These are phyloP conservation scores for Scaptomyza caliginosa DNA, from an alignment of 2,888 invertebrate species.

Conservation along the genomic window DNA sequence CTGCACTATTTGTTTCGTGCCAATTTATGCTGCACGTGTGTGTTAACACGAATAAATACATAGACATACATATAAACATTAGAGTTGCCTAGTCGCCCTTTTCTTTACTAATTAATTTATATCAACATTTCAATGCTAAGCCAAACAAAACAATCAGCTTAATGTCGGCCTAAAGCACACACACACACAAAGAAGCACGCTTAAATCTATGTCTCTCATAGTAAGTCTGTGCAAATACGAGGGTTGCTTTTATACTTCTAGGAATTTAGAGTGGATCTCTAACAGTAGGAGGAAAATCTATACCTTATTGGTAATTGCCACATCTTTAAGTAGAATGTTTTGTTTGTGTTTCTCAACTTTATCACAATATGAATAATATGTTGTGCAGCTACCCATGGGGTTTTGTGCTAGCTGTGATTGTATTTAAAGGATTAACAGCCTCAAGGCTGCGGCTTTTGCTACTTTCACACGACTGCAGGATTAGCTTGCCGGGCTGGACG, in stretches of 20 bases:
- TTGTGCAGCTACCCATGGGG: neutral
- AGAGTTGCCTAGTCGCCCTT: conserved; percentile 47
- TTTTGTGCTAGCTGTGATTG: conserved; percentile 46
- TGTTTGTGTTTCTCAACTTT: no score
- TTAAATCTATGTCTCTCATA: conserved; percentile 6
- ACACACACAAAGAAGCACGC: conserved; percentile 2
- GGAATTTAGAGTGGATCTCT: no score
- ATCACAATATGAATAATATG: neutral
- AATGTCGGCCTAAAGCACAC: conserved; percentile 61
- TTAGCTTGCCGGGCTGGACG: conserved; percentile 37
- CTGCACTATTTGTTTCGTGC: conserved; percentile 44
- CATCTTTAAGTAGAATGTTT: no score
- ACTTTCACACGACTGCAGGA: conserved; percentile 64
- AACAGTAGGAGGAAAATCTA: no score
- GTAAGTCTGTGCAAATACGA: conserved; percentile 10
- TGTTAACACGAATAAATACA: conserved; percentile 23
- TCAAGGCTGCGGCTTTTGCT: conserved; percentile 71
- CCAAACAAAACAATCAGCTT: conserved; percentile 79
- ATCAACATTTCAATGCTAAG: conserved; percentile 79
- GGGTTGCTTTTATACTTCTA: conserved; percentile 10
- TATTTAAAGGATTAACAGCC: conserved; percentile 76
- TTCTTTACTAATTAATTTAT: conserved; percentile 76
- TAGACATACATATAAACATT: conserved; percentile 53
- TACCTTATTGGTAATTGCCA: no score
- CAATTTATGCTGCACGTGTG: conserved; percentile 11